phyloP scores from a whole-genome alignment of 2,113 vertebrate species.

The Electrona antarctica region DNA sequence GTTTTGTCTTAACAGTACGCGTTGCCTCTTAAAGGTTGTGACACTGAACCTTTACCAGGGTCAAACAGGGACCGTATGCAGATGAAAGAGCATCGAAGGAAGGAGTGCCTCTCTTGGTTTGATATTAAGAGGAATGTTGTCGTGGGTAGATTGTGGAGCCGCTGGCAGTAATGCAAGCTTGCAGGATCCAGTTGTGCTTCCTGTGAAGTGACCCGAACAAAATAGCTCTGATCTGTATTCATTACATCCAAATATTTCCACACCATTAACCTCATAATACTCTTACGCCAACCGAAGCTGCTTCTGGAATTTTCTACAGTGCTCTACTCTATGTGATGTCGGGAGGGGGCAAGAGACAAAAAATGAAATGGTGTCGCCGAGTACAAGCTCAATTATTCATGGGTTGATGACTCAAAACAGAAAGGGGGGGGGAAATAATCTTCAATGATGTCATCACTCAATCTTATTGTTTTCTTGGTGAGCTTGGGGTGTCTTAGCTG shows the following conservation, averaged over 20 bases:
- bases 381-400: slow-evolving; percentile 50
- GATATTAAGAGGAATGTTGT: slow-evolving; percentile 46
- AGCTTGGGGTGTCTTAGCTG: slow-evolving; percentile 24
- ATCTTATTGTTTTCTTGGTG: slow-evolving; percentile 28
- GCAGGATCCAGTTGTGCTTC: slow-evolving; percentile 66
- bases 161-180: slow-evolving; percentile 55
- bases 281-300: slow-evolving; percentile 51
- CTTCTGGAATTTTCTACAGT: slow-evolving; percentile 38
- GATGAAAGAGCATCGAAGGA: slow-evolving; percentile 40
- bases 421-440: slow-evolving; percentile 14
- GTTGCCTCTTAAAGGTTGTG: slow-evolving; percentile 42
- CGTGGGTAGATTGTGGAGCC: slow-evolving; percentile 49
- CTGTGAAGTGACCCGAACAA: slow-evolving; percentile 71
- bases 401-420: slow-evolving; percentile 36
- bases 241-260: slow-evolving; percentile 72
- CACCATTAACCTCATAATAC: slow-evolving; percentile 69
- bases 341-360: slow-evolving; percentile 19
- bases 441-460: slow-evolving; percentile 40
- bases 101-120: slow-evolving; percentile 47
- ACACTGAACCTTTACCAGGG: slow-evolving; percentile 28
- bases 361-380: neutral
- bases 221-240: slow-evolving; percentile 69
- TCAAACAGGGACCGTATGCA: slow-evolving; percentile 40
- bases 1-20: slow-evolving; percentile 21
- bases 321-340: slow-evolving; percentile 14